These are phyloP conservation scores for Chironomus tepperi DNA, from an alignment of 1,140 invertebrate genomes.

Conservation along the genomic window DNA sequence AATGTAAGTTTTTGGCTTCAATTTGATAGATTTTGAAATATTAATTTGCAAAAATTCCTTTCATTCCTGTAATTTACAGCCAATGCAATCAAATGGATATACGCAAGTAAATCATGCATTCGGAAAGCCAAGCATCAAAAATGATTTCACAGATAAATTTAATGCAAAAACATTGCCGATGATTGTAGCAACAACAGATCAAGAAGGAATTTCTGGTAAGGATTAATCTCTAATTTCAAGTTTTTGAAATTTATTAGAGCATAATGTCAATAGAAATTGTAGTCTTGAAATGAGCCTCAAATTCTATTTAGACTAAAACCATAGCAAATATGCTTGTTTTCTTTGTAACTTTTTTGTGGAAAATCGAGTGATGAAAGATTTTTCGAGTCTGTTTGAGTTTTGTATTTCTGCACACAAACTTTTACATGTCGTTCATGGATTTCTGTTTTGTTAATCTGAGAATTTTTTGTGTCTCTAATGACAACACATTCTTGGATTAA, in stretches of 20 bases:
- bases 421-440: not conserved
- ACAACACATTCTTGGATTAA: too few species aligned
- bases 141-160: conserved; percentile 1
- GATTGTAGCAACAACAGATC: conserved; percentile 22
- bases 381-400: too few species aligned
- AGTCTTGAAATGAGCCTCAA: too few species aligned
- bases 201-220: conserved; percentile 26
- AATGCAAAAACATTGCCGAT: conserved; percentile 24
- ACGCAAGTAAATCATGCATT: conserved; percentile 11
- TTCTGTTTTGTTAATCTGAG: not conserved
- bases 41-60: not conserved
- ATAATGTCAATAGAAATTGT: too few species aligned
- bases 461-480: too few species aligned
- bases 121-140: not conserved
- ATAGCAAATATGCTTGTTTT: too few species aligned
- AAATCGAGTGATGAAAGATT: too few species aligned
- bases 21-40: not conserved
- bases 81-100: conserved; percentile 24
- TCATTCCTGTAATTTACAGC: not conserved
- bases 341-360: too few species aligned
- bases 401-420: not conserved
- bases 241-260: not conserved
- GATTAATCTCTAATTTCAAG: too few species aligned
- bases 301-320: too few species aligned
- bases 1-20: not conserved